These are phyloP conservation scores for Aphis craccivora DNA, from an alignment of 1,140 invertebrate genomes.

Conservation along the genomic window DNA sequence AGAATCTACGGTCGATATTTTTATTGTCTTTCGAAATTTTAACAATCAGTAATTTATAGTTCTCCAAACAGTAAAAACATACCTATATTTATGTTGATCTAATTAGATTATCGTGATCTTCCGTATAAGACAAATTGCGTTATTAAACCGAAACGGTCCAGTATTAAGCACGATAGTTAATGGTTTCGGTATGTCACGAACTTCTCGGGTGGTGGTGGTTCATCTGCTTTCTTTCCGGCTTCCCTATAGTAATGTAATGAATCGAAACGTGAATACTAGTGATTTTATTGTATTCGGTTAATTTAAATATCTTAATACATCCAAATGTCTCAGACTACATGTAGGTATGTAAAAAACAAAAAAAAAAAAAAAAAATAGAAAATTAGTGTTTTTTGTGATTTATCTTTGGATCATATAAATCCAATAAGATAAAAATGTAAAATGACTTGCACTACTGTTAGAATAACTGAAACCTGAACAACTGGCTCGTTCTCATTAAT, in stretches of 20 bases:
- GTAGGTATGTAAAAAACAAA: neutral
- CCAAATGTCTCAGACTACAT: neutral
- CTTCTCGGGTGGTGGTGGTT: neutral
- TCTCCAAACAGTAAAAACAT: neutral
- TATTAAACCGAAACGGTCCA: constrained; percentile 19
- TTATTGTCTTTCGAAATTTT: constrained; percentile 29
- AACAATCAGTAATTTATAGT: neutral
- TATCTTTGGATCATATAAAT: neutral
- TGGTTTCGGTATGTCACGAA: constrained; percentile 50
- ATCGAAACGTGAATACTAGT: constrained; percentile 30
- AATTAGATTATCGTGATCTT: constrained; percentile 54
- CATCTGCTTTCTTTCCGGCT: constrained; percentile 31
- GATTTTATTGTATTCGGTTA: neutral
- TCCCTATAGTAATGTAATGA: neutral
- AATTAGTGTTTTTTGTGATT: neutral
- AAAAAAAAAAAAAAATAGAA: neutral
- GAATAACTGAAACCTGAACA: constrained; percentile 15
- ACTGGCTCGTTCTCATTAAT: neutral
- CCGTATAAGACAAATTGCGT: constrained; percentile 46
- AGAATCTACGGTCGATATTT: neutral
- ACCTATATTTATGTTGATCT: neutral
- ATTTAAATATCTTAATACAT: neutral
- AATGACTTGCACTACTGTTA: constrained; percentile 22
- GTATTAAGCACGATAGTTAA: constrained; percentile 27
- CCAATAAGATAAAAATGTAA: constrained; percentile 2